Base-by-base conservation (phyloP, 2,113 vertebrate genomes). In the Stegastes partitus region DNA sequence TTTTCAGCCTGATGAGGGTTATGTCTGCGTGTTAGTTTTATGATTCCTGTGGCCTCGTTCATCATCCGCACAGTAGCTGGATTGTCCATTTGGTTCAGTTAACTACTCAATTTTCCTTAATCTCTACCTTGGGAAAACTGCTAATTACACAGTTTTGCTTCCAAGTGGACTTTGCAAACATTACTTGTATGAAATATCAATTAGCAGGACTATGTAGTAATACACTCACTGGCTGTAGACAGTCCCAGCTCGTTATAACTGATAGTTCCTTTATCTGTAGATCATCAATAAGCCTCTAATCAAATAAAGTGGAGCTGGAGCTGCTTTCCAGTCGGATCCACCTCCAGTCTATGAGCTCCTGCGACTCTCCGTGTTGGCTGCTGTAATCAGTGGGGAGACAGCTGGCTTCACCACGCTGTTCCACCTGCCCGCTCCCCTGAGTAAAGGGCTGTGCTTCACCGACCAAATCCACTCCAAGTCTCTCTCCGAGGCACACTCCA, bases 361-460 rank as follows among this genome's bases (percentile, higher is more conserved):
- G 79, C 79, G 58, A 2, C 54, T 58, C 81, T 78, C 58, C 45
- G 1, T 71, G 85, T 83, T 80, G 86, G 87, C 85, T 67, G 84
- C 83, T 87, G 87, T 89, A 91, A 86, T 93, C 92, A 88, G 89
- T 16, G 26, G 89, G 81, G 87, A 91, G 89, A 85, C 89, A 91
- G 92, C 91, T 89, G 92, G 62, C 81, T 89, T 91, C 86, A 84
- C 77, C 77, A 71, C 65, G 74, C 81, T 77, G 87, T 92, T 93
- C 90, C 91, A 93, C 90, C 91, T 91, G 90, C 91, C 82, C 70
- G 80, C 81, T 91, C 87, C 88, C 91, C 70, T 67, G 92, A 91
- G 90, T 81, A 84, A 85, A 86, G 83, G 81, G 81, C 89, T 86
- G 86, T 85, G 91, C 90, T 92, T 83, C 81, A 55, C 81, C 71